Evolutionary conservation across 2,797 vertebrate genomes (phyloP).

Genomic region (Danio kyathit): DNA sequence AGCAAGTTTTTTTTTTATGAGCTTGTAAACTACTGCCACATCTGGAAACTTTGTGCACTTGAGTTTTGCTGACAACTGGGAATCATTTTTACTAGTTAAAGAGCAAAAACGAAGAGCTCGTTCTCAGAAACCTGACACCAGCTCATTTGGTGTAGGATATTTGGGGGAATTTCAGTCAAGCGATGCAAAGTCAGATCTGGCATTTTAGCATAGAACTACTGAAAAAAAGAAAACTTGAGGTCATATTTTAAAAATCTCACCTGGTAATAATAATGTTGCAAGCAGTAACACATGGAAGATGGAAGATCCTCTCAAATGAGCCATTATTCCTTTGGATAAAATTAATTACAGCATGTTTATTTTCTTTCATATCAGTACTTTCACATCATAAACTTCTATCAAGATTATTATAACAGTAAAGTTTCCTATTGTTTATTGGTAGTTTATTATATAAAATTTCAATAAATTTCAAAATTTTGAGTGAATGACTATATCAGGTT

Average conservation of each 20-base stretch:
- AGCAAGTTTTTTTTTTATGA: constrained; percentile 46
- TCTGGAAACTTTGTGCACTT: constrained; percentile 36
- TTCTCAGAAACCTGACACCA: not conserved
- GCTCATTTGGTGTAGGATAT: not conserved
- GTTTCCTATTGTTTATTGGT: not conserved
- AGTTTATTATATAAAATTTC: not conserved
- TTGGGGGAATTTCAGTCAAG: not conserved
- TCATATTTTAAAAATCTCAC: constrained; percentile 48
- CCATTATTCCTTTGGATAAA: constrained; percentile 53
- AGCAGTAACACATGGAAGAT: constrained; percentile 53
- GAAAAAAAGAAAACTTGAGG: not conserved
- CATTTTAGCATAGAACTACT: not conserved
- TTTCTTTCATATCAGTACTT: not conserved
- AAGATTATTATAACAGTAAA: not conserved
- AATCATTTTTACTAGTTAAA: constrained; percentile 29
- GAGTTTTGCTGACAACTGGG: constrained; percentile 34
- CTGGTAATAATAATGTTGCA: constrained; percentile 54
- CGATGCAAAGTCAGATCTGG: not conserved
- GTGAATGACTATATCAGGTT: not conserved
- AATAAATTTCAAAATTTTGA: not conserved
- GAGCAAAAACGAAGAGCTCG: constrained; percentile 1
- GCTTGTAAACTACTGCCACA: constrained; percentile 46
- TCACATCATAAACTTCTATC: not conserved
- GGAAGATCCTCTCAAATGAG: constrained; percentile 21
- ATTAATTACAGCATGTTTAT: not conserved